Evolutionary conservation across 2,888 invertebrate genomes (phyloP), one percentile per base, ranked within the genome.

Genomic region (Stenolophus ochropezus): DNA sequence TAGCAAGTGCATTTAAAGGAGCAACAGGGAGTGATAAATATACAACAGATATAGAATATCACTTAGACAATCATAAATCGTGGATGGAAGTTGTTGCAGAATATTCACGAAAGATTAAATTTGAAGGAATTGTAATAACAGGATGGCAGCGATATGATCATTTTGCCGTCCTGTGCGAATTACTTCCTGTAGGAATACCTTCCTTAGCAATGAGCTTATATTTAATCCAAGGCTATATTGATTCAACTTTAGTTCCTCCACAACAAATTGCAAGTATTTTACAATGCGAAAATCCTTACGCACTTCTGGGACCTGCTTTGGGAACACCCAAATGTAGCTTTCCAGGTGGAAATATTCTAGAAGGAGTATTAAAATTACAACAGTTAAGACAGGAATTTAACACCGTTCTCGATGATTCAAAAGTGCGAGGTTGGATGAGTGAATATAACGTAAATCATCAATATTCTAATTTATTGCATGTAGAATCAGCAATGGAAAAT

Each of bases 1-100:
- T 94, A 56, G 96, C 96, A 0, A 94, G 95, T 82, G 96, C 97
- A 0, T 97, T 94, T 86, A 97, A 97, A 90, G 97, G 82, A 18
- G 79, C 69, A 4, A 71, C 74, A 42, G 78, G 76, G 20, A 87
- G 87, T 75, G 87, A 86, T 83, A 89, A 91, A 79, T 90, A 90
- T 18, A 86, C 92, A 0, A 92, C 93, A 0, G 89, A 92, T 82
- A 88, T 93, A 1, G 89, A 89, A 1, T 91, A 93, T 75, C 94
- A 96, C 85, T 89, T 95, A 75, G 90, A 91, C 74, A 97, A 96
- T 87, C 93, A 96, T 86, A 90, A 91, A 61, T 91, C 92, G 4
- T 97, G 96, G 95, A 87, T 96, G 86, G 90, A 91, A 23, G 88
- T 92, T 0, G 91, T 94, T 21, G 84, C 87, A 0, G 89, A 89